Conservation (phyloP, 2,113 vertebrate genomes). For the Uropsilus gracilis region DNA sequence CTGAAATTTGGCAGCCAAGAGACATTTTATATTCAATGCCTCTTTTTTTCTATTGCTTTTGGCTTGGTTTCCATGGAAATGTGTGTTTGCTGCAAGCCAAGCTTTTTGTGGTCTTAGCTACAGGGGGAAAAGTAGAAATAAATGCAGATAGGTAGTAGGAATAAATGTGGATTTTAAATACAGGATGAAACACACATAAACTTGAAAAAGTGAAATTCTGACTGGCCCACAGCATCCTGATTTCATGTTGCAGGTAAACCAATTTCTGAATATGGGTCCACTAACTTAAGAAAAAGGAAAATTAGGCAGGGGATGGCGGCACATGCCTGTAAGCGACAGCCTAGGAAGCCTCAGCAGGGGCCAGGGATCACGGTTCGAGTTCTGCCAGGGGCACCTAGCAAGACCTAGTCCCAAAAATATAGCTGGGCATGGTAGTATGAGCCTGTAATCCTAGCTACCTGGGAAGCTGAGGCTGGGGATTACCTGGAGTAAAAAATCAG, state of each 20-base stretch:
- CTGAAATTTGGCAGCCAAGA: constrained; percentile 62
- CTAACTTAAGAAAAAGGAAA: neutral
- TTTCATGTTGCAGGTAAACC: neutral
- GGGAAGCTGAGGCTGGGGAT: too few relatives aligned
- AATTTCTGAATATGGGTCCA: neutral
- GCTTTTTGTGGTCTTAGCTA: constrained; percentile 55
- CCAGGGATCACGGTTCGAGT: too few relatives aligned
- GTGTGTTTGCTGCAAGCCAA: constrained; percentile 61
- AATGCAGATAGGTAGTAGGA: constrained; percentile 29
- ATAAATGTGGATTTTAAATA: constrained; percentile 49
- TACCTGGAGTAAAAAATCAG: too few relatives aligned
- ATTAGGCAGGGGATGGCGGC: too few relatives aligned
- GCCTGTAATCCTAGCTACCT: too few relatives aligned
- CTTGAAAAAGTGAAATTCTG: constrained; percentile 25
- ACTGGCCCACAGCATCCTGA: neutral
- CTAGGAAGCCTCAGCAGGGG: too few relatives aligned
- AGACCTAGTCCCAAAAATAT: too few relatives aligned
- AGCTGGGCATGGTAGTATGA: too few relatives aligned
- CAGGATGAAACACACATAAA: neutral
- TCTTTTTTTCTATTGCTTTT: constrained; percentile 72
- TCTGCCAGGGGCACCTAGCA: too few relatives aligned
- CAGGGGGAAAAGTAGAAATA: constrained; percentile 44
- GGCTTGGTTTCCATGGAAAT: constrained; percentile 73
- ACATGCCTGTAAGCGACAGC: too few relatives aligned
- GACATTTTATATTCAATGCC: constrained; percentile 43